Conservation (phyloP, 2,888 invertebrate genomes). For the Pristionchus arcanus region DNA sequence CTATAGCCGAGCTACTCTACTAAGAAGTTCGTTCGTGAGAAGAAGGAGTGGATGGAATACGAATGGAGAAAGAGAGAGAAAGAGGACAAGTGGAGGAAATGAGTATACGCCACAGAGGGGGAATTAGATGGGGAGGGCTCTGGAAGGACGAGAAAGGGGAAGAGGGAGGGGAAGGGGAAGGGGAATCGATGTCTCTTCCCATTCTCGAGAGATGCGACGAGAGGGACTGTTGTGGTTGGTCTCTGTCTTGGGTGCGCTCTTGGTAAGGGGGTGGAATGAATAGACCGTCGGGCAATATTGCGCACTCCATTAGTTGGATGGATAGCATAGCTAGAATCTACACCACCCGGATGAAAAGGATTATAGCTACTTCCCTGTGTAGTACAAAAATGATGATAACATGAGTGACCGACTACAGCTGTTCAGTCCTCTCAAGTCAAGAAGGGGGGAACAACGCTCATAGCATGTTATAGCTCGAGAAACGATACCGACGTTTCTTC, state of each 20-base stretch:
- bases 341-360: too few relatives aligned
- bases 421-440: not conserved
- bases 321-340: too few relatives aligned
- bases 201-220: not conserved
- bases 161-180: not conserved
- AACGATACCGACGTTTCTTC: too few relatives aligned
- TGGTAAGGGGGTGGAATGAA: too few relatives aligned
- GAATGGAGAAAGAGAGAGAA: not conserved
- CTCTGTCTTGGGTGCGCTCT: not conserved
- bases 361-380: too few relatives aligned
- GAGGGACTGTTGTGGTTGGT: not conserved
- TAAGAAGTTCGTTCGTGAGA: constrained; percentile 1
- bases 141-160: constrained; percentile 43
- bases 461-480: too few relatives aligned
- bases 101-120: not conserved
- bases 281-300: too few relatives aligned
- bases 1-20: not conserved
- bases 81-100: constrained; percentile 18
- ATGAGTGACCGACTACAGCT: not conserved
- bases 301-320: too few relatives aligned
- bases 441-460: not conserved
- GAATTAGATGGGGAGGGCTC: not conserved
- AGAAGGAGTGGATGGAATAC: not conserved
- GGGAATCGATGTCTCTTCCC: constrained; percentile 14
- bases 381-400: too few relatives aligned